A percentile compares a stretch with the other conserved stretches of the same genome.
Conservation (phyloP, 1,140 invertebrate species). For the roundworm (Caenorhabditis elegans) region WBcel235 BX284605.5:11689501-11690000, state of each 20-base stretch:
- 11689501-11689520: not conserved
- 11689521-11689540: slow-evolving; percentile 18
- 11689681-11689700: slow-evolving; percentile 14
- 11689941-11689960: slow-evolving; percentile 39
- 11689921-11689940: slow-evolving; percentile 34
- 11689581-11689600: not conserved
- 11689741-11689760: too few species aligned
- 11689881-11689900: slow-evolving; percentile 42
- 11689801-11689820: not conserved
- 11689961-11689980: slow-evolving; percentile 25
- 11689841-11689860: slow-evolving; percentile 30
- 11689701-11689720: not conserved
- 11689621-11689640: not conserved
- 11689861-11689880: slow-evolving; percentile 36
- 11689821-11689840: slow-evolving; percentile 37
- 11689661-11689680: slow-evolving; percentile 36
- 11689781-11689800: too few species aligned
- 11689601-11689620: not conserved
- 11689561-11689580: not conserved
- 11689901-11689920: slow-evolving; percentile 39
- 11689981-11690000: slow-evolving; percentile 25
- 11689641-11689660: slow-evolving; percentile 15
- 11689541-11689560: not conserved
- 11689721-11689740: too few species aligned
- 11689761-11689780: too few species aligned